Base-by-base conservation (phyloP, 2,888 invertebrate species). In the Ophion obscuratus region DNA sequence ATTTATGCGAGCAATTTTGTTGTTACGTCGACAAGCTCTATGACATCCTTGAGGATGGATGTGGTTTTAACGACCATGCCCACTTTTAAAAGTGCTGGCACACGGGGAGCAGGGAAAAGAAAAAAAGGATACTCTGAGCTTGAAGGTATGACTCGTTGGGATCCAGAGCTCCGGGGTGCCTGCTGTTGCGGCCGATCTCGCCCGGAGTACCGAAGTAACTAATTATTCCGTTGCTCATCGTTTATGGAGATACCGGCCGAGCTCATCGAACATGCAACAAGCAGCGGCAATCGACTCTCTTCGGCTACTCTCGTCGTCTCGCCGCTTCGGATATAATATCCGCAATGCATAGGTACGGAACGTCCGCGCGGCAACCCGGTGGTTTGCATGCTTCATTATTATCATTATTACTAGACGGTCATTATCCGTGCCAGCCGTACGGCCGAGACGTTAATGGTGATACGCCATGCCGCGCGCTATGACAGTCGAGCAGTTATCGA, bases 191-290 rank as follows among this genome's bases (percentile, higher is more conserved):
- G 44, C 17, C 20, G 73, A 61, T 62, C 67, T 67, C 57, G 57
- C 40, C 76, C 73, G 27, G 40, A 24, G 61, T 62, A 66, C 59
- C 71, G 61, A 66, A 81, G 85, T 85, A 87, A 85, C 86, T 88
- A 87, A 88, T 88, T 87, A 88, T 81, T 74, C 86, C 86, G 79
- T 86, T 74, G 67, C 59, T 77, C 86, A 81, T 82, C 85, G 84
- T 87, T 88, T 86, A 88, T 86, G 88, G 86, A 81, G 83, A 84
- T 83, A 68, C 87, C 76, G 81, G 83, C 83, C 47, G 68, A 81
- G 83, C 83, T 83, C 81, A 83, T 86, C 86, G 83, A 86, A 83
- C 80, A 70, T 85, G 83, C 76, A 61, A 71, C 74, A 31, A 81
- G 67, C 74, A 62, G 59, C 76, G 20, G 44, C 68, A 27, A 78